Base-by-base conservation (phyloP, 2,888 invertebrate species). In the Dryobota labecula region DNA sequence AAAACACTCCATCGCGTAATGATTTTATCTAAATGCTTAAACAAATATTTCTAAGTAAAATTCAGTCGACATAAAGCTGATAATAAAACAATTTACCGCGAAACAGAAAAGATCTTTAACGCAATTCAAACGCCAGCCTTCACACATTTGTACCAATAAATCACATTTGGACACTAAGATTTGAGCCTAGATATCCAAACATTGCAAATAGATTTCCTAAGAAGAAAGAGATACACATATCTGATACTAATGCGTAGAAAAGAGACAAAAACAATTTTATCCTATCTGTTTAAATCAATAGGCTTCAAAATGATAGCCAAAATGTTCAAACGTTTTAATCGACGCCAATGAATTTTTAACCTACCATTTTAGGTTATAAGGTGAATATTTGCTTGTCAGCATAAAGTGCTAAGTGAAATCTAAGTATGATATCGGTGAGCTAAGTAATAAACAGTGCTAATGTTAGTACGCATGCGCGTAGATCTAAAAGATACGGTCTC, bases 401-500 rank as follows among this genome's bases (percentile, higher is more conserved):
- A 20, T 67, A 49, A 77, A 72, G 79, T 76, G 78, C 76, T 83
- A 86, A 86, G 84, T 83, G 85, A 87, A 87, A 89, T 86, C 85
- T 83, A 84, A 88, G 86, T 85, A 80, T 82, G 84, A 85, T 90
- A 90, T 92, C 90, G 85, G 87, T 85, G 85, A 85, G 86, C 86
- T 89, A 86, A 89, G 90, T 90, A 91, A 92, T 92, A 92, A 92
- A 91, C 89, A 85, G 88, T 84, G 88, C 86, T 86, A 87, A 88
- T 86, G 87, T 86, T 83, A 79, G 86, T 89, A 90, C 90, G 91
- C 91, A 91, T 90, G 89, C 87, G 90, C 90, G 88, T 88, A 91
- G 92, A 94, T 94, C 86, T 86, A 85, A 83, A 73, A 90, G 91
- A 92, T 92, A 92, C 75, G 84, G 86, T 78, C 86, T 74, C 78